Evolutionary conservation across 2,888 invertebrate species (phyloP).

Genomic region (Aplocera efformata): DNA sequence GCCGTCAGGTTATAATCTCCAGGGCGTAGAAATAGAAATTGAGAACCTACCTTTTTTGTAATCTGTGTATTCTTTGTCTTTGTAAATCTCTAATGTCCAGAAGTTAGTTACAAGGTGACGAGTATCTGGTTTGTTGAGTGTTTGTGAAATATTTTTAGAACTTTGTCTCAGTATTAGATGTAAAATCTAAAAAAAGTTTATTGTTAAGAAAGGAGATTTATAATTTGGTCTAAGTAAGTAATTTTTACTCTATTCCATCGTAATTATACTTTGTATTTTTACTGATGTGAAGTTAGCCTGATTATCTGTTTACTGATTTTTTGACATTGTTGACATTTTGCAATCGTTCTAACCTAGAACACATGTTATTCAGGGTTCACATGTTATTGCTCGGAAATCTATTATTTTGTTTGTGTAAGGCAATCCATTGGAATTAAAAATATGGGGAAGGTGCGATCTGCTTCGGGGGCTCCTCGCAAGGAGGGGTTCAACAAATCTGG

Average conservation of each 20-base stretch:
- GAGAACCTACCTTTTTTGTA: too few relatives aligned
- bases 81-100: too few relatives aligned
- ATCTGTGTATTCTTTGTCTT: too few relatives aligned
- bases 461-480: constrained; percentile 87
- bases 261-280: not conserved
- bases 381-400: too few relatives aligned
- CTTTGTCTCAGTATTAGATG: too few relatives aligned
- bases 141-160: too few relatives aligned
- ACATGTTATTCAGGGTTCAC: too few relatives aligned
- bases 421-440: constrained; percentile 12
- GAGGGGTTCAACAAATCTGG: constrained; percentile 92
- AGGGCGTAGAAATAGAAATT: too few relatives aligned
- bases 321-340: constrained; percentile 8
- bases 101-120: too few relatives aligned
- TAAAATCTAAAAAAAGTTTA: too few relatives aligned
- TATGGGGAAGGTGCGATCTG: constrained; percentile 89
- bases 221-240: not conserved
- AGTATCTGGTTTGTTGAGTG: too few relatives aligned
- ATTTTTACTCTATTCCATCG: not conserved
- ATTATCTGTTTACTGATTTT: not conserved
- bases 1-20: too few relatives aligned
- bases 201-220: not conserved
- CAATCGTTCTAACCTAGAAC: not conserved
- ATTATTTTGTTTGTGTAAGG: not conserved
- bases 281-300: constrained; percentile 8